Evolutionary conservation across 2,113 vertebrate species (phyloP), one percentile per base, ranked within the genome.

Genomic region (Hystrix cristata): DNA sequence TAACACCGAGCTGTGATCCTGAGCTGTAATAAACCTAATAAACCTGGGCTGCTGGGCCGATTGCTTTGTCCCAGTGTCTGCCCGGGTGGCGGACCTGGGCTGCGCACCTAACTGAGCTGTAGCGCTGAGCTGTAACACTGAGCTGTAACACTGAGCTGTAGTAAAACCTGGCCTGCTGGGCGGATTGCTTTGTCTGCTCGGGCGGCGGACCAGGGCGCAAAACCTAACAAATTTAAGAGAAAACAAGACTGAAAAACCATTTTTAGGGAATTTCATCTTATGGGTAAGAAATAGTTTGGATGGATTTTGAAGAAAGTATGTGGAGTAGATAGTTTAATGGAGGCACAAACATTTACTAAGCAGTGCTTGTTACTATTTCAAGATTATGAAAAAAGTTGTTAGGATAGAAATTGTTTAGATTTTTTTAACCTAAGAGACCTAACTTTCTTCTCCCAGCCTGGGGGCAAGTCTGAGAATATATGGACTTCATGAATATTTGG

Each of bases 301-400:
- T 90, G n/a, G 21, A 90, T 76, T 78, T 95, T 84, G 87, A 97
- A 90, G 46, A 82, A 76, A 11, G 34, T 87, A 1, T 85, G 1
- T 53, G 25, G 82, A 67, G 38, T 46, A 86, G 67, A n/a, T 76
- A 59, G 10, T 79, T 82, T 72, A 79, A 51, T n/a, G 48, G 69
- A 57, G 55, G 16, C 14, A 74, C 9, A 94, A 29, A 72, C 4
- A 87, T 90, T 82, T 86, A 80, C 57, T 80, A 74, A 80, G 25
- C 5, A 25, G 15, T 87, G 14, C 34, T 95, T 69, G 8, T 72
- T 19, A 74, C 5, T 7, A 60, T 59, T 93, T 95, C 21, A 93
- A 84, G 72, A 62, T 51, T 51, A 38, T 92, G 48, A 57, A 5
- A 19, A 82, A 84, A 83, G 60, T 95, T 83, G 53, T 72, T 91